Evolutionary conservation across 2,113 vertebrate genomes (phyloP).

Genomic region (Bujurquina vittata): DNA sequence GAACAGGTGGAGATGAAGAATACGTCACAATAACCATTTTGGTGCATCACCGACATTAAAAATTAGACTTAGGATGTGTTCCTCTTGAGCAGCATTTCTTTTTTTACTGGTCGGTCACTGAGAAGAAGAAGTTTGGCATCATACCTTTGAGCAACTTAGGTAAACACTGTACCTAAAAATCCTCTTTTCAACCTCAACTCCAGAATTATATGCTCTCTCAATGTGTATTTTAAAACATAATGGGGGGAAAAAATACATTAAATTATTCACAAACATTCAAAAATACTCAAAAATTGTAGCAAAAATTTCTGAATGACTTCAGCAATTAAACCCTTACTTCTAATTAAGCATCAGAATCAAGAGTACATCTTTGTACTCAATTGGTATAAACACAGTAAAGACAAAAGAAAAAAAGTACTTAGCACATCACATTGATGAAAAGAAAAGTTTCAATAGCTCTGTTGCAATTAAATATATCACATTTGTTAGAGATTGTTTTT

Average conservation of each 20-base stretch:
- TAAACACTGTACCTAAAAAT: not conserved
- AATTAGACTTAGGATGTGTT: not conserved
- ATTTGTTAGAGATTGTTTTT: not conserved
- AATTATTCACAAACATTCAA: not conserved
- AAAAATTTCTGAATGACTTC: not conserved
- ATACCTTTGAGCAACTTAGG: not conserved
- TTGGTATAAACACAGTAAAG: not conserved
- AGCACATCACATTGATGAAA: not conserved
- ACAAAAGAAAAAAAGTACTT: not conserved
- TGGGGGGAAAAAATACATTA: not conserved
- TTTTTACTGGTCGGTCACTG: not conserved
- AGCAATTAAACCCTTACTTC: not conserved
- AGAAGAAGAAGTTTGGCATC: not conserved
- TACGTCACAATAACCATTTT: rapidly evolving
- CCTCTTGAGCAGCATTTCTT: not conserved
- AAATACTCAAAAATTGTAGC: not conserved
- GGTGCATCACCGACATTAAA: too few relatives aligned
- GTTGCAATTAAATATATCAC: not conserved
- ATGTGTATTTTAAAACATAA: too few relatives aligned
- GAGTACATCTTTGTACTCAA: not conserved
- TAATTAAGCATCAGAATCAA: not conserved
- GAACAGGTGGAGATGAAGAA: not conserved
- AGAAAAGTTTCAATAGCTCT: not conserved
- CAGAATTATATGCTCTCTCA: not conserved
- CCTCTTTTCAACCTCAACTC: too few relatives aligned